These are phyloP conservation scores for Sardina pilchardus DNA, from an alignment of 2,113 vertebrate genomes.

Conservation along the genomic window DNA sequence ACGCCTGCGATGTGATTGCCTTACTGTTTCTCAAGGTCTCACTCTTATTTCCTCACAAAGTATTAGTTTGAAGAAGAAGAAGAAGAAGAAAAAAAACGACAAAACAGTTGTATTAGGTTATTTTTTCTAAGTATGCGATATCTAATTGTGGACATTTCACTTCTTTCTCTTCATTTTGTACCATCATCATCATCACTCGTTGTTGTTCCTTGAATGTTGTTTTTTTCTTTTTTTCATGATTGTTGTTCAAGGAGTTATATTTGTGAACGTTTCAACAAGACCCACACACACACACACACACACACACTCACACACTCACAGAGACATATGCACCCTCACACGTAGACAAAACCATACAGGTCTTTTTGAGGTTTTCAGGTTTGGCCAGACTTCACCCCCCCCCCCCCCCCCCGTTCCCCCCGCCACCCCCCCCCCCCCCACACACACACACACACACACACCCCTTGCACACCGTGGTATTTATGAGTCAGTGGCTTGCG, in stretches of 20 bases:
- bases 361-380: neutral
- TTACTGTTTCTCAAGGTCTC: conserved; percentile 68
- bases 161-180: conserved; percentile 19
- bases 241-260: conserved; percentile 6
- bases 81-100: neutral
- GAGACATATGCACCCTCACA: neutral
- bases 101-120: conserved; percentile 11
- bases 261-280: neutral
- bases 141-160: conserved; percentile 64
- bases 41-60: conserved; percentile 65
- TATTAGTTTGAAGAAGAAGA: conserved; percentile 55
- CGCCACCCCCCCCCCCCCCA: neutral
- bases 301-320: neutral
- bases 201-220: conserved; percentile 10
- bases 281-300: neutral
- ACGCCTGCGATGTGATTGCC: conserved; percentile 72
- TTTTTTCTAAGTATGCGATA: conserved; percentile 74
- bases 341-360: neutral
- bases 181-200: conserved; percentile 1
- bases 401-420: neutral
- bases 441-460: no score
- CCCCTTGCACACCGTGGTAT: neutral
- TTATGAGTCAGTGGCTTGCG: conserved; percentile 6
- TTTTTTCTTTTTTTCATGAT: neutral
- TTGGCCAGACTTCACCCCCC: neutral